These are phyloP conservation scores for Sus scrofa DNA, from an alignment of 2,113 vertebrate genomes.

Conservation along the genomic window T2T-Sscrofa CM000813.6:22503001-22503500, in stretches of 20 bases:
- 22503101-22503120: not conserved
- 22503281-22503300: not conserved
- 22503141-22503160: not conserved
- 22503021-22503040: not conserved
- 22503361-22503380: no score
- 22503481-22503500: no score
- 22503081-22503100: not conserved
- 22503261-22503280: not conserved
- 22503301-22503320: not conserved
- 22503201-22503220: not conserved
- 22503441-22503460: no score
- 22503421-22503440: no score
- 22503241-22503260: not conserved
- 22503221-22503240: not conserved
- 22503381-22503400: no score
- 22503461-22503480: no score
- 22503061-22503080: not conserved
- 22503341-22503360: no score
- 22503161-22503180: not conserved
- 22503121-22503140: not conserved
- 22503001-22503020: not conserved
- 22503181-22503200: not conserved
- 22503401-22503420: no score
- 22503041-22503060: not conserved
- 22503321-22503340: no score